phyloP scores from a whole-genome alignment of 2,888 invertebrate species.

The Perizoma flavofasciatum region DNA sequence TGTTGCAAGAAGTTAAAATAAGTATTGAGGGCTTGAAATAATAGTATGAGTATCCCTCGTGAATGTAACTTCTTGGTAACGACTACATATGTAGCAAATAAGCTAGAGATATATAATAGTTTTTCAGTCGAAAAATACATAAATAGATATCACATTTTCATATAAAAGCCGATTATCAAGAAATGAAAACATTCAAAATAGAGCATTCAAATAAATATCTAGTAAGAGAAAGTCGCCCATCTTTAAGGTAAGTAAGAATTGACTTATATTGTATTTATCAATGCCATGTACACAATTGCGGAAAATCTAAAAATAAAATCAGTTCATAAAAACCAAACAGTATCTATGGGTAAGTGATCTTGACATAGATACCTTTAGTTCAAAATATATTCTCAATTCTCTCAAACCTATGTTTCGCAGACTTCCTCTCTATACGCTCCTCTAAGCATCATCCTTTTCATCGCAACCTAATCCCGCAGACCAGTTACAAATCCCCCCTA shows the following conservation, averaged over 20 bases:
- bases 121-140: slow-evolving; percentile 36
- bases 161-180: slow-evolving; percentile 7
- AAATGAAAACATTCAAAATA: not conserved
- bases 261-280: too few species aligned
- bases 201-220: slow-evolving; percentile 14
- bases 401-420: slow-evolving; percentile 8
- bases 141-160: slow-evolving; percentile 32
- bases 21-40: slow-evolving; percentile 8
- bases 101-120: slow-evolving; percentile 24
- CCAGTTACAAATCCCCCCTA: slow-evolving; percentile 96
- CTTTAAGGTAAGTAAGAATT: not conserved
- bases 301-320: too few species aligned
- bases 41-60: not conserved
- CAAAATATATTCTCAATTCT: not conserved
- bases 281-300: too few species aligned
- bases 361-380: too few species aligned
- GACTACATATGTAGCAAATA: slow-evolving; percentile 18
- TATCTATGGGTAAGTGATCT: too few species aligned
- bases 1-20: slow-evolving; percentile 25
- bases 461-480: slow-evolving; percentile 91
- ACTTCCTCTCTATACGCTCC: slow-evolving; percentile 5
- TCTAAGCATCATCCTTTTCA: slow-evolving; percentile 70
- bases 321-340: too few species aligned
- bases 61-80: slow-evolving; percentile 27
- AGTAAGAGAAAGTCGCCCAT: not conserved